These are phyloP conservation scores for Drosophila incognita DNA, from an alignment of 2,888 invertebrate genomes.

Conservation along the genomic window DNA sequence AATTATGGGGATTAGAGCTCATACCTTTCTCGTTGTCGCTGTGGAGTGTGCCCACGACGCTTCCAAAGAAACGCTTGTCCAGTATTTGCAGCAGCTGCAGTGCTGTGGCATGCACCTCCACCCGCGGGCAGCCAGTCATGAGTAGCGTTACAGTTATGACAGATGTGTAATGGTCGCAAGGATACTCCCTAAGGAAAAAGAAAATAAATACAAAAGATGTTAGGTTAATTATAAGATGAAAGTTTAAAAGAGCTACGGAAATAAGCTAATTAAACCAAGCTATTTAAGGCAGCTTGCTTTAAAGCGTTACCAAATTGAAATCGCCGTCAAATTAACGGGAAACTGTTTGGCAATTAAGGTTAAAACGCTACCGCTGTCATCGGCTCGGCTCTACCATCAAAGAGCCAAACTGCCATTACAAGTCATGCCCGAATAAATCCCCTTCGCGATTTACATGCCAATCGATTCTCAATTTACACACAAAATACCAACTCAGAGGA, in stretches of 20 bases:
- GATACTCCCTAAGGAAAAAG: constrained; percentile 91
- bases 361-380: constrained; percentile 28
- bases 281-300: neutral
- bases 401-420: constrained; percentile 8
- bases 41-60: constrained; percentile 87
- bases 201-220: constrained; percentile 5
- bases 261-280: neutral
- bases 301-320: neutral
- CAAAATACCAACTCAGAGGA: constrained; percentile 26
- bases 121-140: constrained; percentile 97
- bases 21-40: constrained; percentile 91
- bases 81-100: constrained; percentile 96
- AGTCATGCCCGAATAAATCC: neutral
- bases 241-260: neutral
- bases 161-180: constrained; percentile 98
- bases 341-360: constrained; percentile 29
- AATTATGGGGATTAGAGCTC: constrained; percentile 69
- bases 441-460: constrained; percentile 24
- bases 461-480: constrained; percentile 60
- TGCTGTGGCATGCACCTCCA: constrained; percentile 96
- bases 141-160: constrained; percentile 98
- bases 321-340: constrained; percentile 11
- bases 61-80: constrained; percentile 97
- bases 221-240: constrained; percentile 14
- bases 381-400: neutral